Base-by-base conservation (phyloP, 2,113 vertebrate species). In the Cheirogaleus medius region DNA sequence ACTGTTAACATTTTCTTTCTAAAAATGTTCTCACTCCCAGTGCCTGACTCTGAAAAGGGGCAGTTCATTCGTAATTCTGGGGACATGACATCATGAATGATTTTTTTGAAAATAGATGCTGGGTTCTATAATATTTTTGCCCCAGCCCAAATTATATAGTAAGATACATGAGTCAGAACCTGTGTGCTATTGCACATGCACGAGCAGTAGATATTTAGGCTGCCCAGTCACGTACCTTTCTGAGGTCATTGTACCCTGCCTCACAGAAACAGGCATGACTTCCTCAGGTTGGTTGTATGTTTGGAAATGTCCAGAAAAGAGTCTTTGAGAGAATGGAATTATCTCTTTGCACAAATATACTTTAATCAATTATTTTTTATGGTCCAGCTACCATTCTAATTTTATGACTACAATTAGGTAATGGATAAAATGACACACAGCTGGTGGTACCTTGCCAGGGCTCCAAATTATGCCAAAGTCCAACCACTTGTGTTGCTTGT, bases 351-450 rank as follows among this genome's bases (percentile, higher is more conserved):
- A 37, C 77, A 93, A 49, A 80, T 49, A 82, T 47, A 64, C 63
- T 91, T 95, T 68, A 77, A 91, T 89, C 15, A 63, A 63, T 86
- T 58, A 90, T 87, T 96, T 94, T 96, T 94, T 91, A 96, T 66
- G 74, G 49, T 25, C 82, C 86, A 94, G 78, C 37, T n/a, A 69
- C 82, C 68, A 66, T 83, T 82, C 42, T 91, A 69, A 74, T 80
- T 93, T 97, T 98, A 95, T 94, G 89, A 71, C 60, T 60, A 5
- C 14, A 91, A 71, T 91, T 69, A 93, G 69, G 44, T 74, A 80
- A 90, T 21, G 1, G 56, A 86, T 96, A 77, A 94, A 93, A 80
- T 60, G 34, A 81, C 49, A 91, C 47, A 76, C 21, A 71, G n/a
- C 87, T 54, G 78, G 27, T 84, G 74, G 32, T 87, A 52, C 68